A percentile compares a stretch with the other conserved stretches of the same genome.
Conservation (phyloP, 2,113 vertebrate genomes). For the Phyllostomus hastatus region DNA sequence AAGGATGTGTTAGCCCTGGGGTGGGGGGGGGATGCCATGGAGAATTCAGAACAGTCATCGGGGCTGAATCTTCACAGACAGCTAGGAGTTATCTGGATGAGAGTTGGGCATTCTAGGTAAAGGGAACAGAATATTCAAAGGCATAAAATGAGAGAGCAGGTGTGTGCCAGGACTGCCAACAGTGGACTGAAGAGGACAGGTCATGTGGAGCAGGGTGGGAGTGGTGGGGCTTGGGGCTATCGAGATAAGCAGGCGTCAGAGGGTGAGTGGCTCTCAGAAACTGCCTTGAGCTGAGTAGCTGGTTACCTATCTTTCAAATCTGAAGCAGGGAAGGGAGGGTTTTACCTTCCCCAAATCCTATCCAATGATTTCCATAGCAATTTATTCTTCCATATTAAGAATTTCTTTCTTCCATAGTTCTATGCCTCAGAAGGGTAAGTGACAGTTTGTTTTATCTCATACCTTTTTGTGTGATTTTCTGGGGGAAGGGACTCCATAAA, state of each 20-base stretch:
- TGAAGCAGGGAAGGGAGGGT: neutral
- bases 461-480: neutral
- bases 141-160: neutral
- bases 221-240: rapidly evolving
- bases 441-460: neutral
- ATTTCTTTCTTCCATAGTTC: neutral
- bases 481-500: neutral
- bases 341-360: neutral
- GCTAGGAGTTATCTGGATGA: neutral
- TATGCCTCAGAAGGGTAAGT: neutral
- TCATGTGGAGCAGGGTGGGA: too few relatives aligned
- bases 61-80: neutral
- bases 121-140: neutral
- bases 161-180: too few relatives aligned
- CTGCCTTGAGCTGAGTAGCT: neutral
- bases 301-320: neutral
- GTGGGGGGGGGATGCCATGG: neutral
- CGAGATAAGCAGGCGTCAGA: neutral
- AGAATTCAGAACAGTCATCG: neutral
- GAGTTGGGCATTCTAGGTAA: neutral
- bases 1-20: neutral
- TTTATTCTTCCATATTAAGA: neutral
- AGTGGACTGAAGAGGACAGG: neutral
- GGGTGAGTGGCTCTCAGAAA: neutral
- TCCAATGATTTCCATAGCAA: neutral